A percentile compares a stretch with the other conserved stretches of the same genome.
These are phyloP conservation scores for Malurus alboscapulatus DNA, from an alignment of 2,113 vertebrate species.

Conservation along the genomic window DNA sequence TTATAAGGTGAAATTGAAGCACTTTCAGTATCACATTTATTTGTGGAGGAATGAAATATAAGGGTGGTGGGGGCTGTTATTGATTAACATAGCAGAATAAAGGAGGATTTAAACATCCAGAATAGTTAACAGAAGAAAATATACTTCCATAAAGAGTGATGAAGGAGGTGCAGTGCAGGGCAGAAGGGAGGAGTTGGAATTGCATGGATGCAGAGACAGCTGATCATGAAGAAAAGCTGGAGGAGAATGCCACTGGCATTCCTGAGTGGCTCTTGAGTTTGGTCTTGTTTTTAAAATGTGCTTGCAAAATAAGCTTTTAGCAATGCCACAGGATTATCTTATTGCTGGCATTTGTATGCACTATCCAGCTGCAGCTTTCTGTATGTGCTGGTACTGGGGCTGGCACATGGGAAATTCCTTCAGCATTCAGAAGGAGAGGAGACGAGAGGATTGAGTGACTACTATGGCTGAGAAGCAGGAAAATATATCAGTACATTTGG, in stretches of 20 bases:
- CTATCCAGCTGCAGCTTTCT: background rate
- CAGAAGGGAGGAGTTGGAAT: background rate
- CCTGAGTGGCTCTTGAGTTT: background rate
- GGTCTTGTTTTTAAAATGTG: background rate
- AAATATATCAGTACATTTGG: background rate
- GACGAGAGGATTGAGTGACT: background rate
- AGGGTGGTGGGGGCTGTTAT: background rate
- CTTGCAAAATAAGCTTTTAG: background rate
- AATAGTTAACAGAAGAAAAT: background rate
- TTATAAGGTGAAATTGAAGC: background rate
- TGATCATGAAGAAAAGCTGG: background rate
- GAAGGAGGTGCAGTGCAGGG: background rate
- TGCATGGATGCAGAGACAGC: background rate
- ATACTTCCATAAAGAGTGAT: background rate
- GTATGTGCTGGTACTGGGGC: background rate
- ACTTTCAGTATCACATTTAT: background rate
- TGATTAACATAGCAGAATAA: background rate
- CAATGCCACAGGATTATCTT: background rate
- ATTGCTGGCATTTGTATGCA: background rate
- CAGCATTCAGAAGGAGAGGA: background rate
- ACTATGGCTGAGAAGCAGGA: background rate
- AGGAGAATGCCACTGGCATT: background rate
- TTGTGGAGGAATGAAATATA: background rate
- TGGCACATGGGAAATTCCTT: background rate
- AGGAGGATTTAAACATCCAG: background rate